Percentiles rank a stretch among this genome's conserved stretches.
phyloP scores from a whole-genome alignment of 2,113 vertebrate genomes.

The Choloepus hoffmanni region DNA sequence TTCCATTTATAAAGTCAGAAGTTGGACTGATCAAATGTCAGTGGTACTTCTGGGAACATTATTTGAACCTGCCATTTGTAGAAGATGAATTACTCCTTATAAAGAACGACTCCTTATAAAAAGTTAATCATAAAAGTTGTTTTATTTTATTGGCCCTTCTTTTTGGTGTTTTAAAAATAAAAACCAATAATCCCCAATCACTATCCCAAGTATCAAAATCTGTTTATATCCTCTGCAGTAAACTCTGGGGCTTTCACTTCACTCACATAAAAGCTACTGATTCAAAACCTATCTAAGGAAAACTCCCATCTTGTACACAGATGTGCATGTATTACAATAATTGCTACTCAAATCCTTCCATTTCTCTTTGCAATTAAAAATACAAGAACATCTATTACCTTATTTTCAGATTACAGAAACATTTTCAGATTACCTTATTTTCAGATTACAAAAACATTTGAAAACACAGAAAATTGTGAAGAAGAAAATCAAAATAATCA shows the following conservation, averaged over 20 bases:
- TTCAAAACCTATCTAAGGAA: neutral
- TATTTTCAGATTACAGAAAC: too few relatives aligned
- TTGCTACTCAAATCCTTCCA: neutral
- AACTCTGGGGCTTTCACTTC: conserved; percentile 12
- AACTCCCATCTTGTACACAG: neutral
- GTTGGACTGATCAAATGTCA: neutral
- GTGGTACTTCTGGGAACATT: neutral
- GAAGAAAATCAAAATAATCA: conserved; percentile 53
- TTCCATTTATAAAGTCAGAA: neutral
- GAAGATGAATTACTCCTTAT: neutral
- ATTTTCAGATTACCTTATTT: neutral
- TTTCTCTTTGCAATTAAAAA: conserved; percentile 35
- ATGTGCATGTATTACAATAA: neutral
- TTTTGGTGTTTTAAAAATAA: neutral
- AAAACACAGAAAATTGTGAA: conserved; percentile 46
- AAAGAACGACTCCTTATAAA: neutral
- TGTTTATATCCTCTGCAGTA: neutral
- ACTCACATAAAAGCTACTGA: conserved; percentile 27
- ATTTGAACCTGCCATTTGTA: neutral
- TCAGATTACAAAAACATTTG: neutral
- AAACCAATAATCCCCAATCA: neutral
- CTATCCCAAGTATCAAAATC: neutral
- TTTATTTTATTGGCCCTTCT: neutral
- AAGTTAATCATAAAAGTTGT: neutral
- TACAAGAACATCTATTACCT: neutral